Evolutionary conservation across 2,113 vertebrate genomes (phyloP).

Genomic region (Misgurnus mizolepis): DNA sequence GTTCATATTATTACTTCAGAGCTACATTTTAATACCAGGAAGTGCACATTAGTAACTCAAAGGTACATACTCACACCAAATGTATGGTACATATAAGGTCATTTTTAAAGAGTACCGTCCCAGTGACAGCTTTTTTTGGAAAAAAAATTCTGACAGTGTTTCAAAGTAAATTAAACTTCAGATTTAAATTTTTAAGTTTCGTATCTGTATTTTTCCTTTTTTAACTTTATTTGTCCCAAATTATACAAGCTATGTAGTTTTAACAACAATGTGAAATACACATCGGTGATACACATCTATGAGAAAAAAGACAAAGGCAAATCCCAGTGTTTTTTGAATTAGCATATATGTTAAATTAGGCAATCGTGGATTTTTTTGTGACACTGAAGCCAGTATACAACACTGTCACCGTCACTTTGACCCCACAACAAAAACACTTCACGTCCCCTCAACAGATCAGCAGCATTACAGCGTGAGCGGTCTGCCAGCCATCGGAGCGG

Average conservation of each 20-base stretch:
- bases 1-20: too few species aligned
- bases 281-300: too few species aligned
- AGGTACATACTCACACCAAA: too few species aligned
- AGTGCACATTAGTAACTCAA: too few species aligned
- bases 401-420: constrained; percentile 42
- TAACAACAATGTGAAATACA: too few species aligned
- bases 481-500: constrained; percentile 30
- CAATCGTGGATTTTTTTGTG: background rate
- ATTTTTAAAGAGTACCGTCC: too few species aligned
- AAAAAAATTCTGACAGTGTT: too few species aligned
- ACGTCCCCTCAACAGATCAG: constrained; percentile 34
- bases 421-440: constrained; percentile 33
- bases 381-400: constrained; percentile 4
- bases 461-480: background rate
- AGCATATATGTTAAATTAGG: background rate
- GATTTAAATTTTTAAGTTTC: background rate
- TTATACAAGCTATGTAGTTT: background rate
- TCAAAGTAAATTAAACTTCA: too few species aligned
- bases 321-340: background rate
- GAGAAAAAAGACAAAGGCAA: background rate
- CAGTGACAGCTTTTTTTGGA: too few species aligned
- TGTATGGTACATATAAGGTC: too few species aligned
- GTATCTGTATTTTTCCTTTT: constrained; percentile 16
- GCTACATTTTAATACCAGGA: too few species aligned
- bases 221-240: constrained; percentile 32